Evolutionary conservation across 2,888 invertebrate species (phyloP), one percentile per base, ranked within the genome.

Genomic region (Caenorhabditis japonica): DNA sequence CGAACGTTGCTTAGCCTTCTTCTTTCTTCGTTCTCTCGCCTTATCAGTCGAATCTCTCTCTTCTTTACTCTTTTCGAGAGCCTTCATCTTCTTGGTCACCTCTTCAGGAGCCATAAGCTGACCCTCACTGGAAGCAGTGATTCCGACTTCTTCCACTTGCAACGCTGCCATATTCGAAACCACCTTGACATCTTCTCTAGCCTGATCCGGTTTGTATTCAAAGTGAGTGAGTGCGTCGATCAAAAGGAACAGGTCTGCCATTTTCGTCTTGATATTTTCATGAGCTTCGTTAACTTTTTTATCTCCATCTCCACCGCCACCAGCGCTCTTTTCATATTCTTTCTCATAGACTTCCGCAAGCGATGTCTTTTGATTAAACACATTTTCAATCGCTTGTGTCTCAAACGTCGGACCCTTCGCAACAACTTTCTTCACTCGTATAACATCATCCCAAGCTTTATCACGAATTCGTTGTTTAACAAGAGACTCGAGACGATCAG

Each of bases 141-240:
- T 97, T 0, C 95, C 94, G 7, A 96, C 95, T 89, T 99, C 97
- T 89, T 99, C 99, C 92, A 96, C 93, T 30, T 91, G 91, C 52
- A 97, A 92, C 0, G 95, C 94, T 1, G 97, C 94, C 75, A 94
- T 90, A 88, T 99, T 97, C 69, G 92, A 93, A 4, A 97, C 91
- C 70, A 99, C 93, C 89, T 93, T 94, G 1, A 95, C 90, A 85
- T 97, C 97, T 0, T 95, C 93, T 46, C 49, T 53, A 3, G 72
- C 59, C 34, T 66, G 46, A 4, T 78, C 75, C 12, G 97, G 97
- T 44, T 95, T 95, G 86, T 93, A 97, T 88, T 96, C 94, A 89
- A 93, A 96, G 88, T 97, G 95, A 0, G 93, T 93, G 13, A 99
- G 90, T 0, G 96, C 94, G 89, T 97, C 95, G 39, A 99, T 90